Evolutionary conservation across 2,888 invertebrate genomes (phyloP).

Genomic region (Bruchidius siliquastri): DNA sequence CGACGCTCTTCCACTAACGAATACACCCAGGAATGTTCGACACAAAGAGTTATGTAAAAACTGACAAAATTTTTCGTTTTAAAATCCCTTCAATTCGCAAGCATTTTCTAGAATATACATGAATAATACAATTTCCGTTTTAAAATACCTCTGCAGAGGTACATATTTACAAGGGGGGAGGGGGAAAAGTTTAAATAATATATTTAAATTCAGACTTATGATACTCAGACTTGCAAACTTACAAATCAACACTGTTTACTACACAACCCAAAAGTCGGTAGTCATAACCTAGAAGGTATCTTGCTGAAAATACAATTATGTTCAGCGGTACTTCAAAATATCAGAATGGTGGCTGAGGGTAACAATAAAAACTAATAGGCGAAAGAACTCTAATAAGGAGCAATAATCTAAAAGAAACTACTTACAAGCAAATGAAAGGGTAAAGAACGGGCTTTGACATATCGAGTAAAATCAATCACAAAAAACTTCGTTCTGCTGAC

Average conservation of each 20-base stretch:
- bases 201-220: conserved; percentile 45
- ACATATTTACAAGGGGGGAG: conserved; percentile 33
- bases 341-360: too few relatives aligned
- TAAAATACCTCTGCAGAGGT: conserved; percentile 39
- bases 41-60: conserved; percentile 26
- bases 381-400: too few relatives aligned
- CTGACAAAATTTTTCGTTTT: conserved; percentile 21
- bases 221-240: conserved; percentile 42
- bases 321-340: too few relatives aligned
- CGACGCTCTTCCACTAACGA: conserved; percentile 37
- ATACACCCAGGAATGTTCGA: conserved; percentile 44
- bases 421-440: too few relatives aligned
- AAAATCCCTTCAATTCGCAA: conserved; percentile 31
- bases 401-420: too few relatives aligned
- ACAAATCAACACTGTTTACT: neutral
- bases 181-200: neutral
- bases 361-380: too few relatives aligned
- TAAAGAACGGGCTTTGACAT: too few relatives aligned
- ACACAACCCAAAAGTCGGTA: neutral
- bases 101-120: conserved; percentile 26
- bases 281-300: neutral
- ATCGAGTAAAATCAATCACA: too few relatives aligned
- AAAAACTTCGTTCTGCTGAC: too few relatives aligned
- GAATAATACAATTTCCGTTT: conserved; percentile 21
- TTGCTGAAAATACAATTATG: neutral